Evolutionary conservation across 2,797 vertebrate species (phyloP).

Genomic region (Crenuchus spilurus): DNA sequence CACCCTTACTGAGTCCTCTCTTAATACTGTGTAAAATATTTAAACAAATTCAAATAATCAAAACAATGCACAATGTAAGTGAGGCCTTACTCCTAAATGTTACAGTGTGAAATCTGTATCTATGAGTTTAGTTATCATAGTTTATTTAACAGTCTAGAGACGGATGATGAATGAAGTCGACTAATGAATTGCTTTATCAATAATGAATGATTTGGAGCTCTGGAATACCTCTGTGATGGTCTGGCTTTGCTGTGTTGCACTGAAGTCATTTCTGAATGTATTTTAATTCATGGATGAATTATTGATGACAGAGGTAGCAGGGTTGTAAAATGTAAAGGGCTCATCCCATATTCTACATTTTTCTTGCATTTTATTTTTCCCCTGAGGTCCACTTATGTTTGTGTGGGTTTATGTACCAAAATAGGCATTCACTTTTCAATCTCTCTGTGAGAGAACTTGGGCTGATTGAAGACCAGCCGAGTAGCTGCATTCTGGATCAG

Average conservation of each 20-base stretch:
- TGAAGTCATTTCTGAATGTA: slow-evolving; percentile 7
- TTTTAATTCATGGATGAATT: slow-evolving; percentile 17
- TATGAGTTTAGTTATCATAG: neutral
- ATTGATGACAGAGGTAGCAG: slow-evolving; percentile 9
- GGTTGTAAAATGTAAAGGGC: slow-evolving; percentile 13
- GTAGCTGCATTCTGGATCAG: too few relatives aligned
- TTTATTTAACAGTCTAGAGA: neutral
- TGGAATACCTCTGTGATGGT: neutral
- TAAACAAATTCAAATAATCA: neutral
- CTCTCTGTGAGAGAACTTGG: too few relatives aligned
- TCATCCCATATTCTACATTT: too few relatives aligned
- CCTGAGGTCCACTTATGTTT: too few relatives aligned
- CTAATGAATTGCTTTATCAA: slow-evolving; percentile 11
- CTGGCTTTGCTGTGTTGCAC: slow-evolving; percentile 1
- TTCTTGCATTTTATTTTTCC: too few relatives aligned
- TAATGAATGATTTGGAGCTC: neutral
- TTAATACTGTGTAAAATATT: neutral
- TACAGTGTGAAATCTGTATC: neutral
- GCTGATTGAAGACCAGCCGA: too few relatives aligned
- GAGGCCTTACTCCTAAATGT: too few relatives aligned
- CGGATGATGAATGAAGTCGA: neutral
- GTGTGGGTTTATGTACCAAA: too few relatives aligned
- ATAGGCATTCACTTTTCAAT: too few relatives aligned
- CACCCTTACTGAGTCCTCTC: neutral
- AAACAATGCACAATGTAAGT: neutral